These are phyloP conservation scores for Heteromormyrus szaboi DNA, from an alignment of 2,797 vertebrate species.

Conservation along the genomic window DNA sequence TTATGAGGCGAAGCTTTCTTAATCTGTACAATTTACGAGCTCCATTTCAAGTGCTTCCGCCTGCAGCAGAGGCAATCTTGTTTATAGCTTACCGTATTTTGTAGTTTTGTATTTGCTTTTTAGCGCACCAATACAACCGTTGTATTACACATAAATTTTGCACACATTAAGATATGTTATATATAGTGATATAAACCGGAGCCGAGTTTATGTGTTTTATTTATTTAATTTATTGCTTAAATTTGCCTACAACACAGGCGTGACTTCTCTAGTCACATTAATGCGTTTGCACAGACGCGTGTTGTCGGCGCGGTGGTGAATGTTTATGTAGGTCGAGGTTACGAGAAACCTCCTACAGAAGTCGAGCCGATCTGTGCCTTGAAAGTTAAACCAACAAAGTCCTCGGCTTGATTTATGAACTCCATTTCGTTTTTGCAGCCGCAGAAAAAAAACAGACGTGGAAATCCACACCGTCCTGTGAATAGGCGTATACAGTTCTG, in stretches of 20 bases:
- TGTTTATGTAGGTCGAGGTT: conserved; percentile 67
- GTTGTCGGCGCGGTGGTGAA: conserved; percentile 44
- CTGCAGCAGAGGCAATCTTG: conserved; percentile 52
- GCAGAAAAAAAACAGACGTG: conserved; percentile 51
- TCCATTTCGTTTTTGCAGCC: conserved; percentile 55
- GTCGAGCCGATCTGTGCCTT: conserved; percentile 53
- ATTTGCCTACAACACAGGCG: conserved; percentile 41
- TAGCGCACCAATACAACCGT: conserved; percentile 35
- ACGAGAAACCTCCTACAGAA: conserved; percentile 47
- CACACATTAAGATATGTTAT: conserved; percentile 31
- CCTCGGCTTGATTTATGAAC: conserved; percentile 64
- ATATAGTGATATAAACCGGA: conserved; percentile 47
- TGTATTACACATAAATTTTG: conserved; percentile 38
- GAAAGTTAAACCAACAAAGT: conserved; percentile 62
- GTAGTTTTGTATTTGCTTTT: conserved; percentile 46
- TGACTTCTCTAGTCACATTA: conserved; percentile 42
- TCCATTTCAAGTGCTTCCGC: conserved; percentile 29
- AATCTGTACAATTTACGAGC: conserved; percentile 56
- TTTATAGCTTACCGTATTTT: conserved; percentile 50
- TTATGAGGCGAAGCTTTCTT: conserved; percentile 26
- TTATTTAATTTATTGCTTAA: conserved; percentile 40
- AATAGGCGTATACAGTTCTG: conserved; percentile 58
- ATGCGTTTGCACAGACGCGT: conserved; percentile 45
- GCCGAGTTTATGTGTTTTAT: conserved; percentile 40
- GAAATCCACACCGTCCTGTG: conserved; percentile 54